These are phyloP conservation scores for Anguilla pacifica DNA, from an alignment of 2,797 vertebrate species.

Conservation along the genomic window DNA sequence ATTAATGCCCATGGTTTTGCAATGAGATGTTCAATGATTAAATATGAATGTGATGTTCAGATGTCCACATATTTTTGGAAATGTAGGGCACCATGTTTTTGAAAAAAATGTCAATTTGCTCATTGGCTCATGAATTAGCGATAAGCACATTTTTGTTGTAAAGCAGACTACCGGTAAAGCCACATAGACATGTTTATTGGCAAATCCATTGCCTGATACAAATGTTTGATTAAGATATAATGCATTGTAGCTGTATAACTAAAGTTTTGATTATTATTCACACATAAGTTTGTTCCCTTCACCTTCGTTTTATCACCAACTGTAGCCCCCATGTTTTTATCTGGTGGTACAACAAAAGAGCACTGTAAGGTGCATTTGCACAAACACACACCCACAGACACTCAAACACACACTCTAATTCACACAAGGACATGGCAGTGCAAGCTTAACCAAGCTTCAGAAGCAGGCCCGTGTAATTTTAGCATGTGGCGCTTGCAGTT, in stretches of 20 bases:
- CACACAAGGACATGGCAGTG: background rate
- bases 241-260: background rate
- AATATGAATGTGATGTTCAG: too few species aligned
- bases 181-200: background rate
- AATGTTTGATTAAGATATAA: conserved; percentile 1
- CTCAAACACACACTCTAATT: conserved; percentile 18
- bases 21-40: too few species aligned
- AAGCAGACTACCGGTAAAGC: background rate
- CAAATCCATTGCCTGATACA: background rate
- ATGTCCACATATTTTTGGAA: too few species aligned
- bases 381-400: conserved; percentile 16
- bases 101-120: background rate
- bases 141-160: background rate
- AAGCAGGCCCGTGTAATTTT: conserved; percentile 54
- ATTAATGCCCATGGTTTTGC: too few species aligned
- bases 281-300: background rate
- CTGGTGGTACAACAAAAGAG: background rate
- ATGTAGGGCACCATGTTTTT: too few species aligned
- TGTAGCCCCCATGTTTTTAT: background rate
- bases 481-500: conserved; percentile 57
- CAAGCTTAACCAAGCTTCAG: conserved; percentile 68
- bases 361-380: background rate
- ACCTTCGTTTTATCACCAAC: background rate
- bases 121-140: background rate
- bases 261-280: too few species aligned